Evolutionary conservation across 1,140 invertebrate genomes (phyloP), one percentile per base, ranked within the genome.

Genomic region (Zaprionus gabonicus): DNA sequence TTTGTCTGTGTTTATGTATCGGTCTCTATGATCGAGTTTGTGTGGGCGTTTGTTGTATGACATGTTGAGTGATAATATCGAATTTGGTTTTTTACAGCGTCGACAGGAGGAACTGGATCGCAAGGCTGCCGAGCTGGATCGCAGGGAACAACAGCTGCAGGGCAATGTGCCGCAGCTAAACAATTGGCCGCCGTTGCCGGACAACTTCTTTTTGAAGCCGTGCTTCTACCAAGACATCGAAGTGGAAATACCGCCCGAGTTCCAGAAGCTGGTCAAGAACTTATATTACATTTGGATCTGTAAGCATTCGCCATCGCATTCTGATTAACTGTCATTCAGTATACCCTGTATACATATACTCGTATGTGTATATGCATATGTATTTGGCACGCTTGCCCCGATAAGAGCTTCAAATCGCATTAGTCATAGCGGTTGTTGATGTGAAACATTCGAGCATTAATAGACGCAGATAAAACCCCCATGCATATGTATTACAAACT

Each of bases 141-240:
- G 97, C 81, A 95, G 97, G 91, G 98, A 99, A 92, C 97, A 98
- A 88, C 97, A 98, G 93, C 93, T 99, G 65, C 93, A 92, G 64
- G 92, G 93, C n/a, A 94, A 96, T 62, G 95, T 95, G 80, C 93
- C 94, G 94, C 95, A 97, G 78, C 95, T 96, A 90, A 99, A 99
- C 93, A 99, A 99, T 94, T 99, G 98, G 98, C 99, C 99, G 3
- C 99, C 99, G 13, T 92, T 99, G 66, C 99, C 99, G 5, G 95
- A 96, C 36, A 96, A 96, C 79, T 98, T 96, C 80, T 98, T 97
- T 86, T 95, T 99, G 59, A 97, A 99, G 91, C 99, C 99, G 1
- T 99, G 99, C 93, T 99, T 99, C 93, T 99, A 99, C 94, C 99
- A 99, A 94, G 99, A 99, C 93, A 99, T 99, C 78, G 97, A 98